Percentiles rank a stretch among this genome's conserved stretches.
phyloP scores from a whole-genome alignment of 2,888 invertebrate genomes.

The Craniophora ligustri region DNA sequence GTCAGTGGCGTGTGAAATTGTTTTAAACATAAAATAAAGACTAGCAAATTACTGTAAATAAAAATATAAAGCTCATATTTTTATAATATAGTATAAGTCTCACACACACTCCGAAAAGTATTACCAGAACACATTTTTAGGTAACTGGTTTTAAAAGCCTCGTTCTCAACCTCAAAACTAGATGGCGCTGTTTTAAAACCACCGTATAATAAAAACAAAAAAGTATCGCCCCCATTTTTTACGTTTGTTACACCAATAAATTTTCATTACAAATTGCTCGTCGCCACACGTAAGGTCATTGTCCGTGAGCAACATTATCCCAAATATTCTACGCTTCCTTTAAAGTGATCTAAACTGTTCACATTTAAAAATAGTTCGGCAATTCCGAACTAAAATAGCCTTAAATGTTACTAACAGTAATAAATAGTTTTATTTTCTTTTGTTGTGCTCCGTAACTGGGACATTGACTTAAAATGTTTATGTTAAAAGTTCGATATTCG shows the following conservation, averaged over 20 bases:
- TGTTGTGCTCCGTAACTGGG: slow-evolving; percentile 41
- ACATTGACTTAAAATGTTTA: slow-evolving; percentile 45
- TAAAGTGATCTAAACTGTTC: slow-evolving; percentile 49
- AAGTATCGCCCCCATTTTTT: too few relatives aligned
- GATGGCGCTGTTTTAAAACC: too few relatives aligned
- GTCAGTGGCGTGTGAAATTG: slow-evolving; percentile 60
- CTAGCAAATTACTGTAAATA: too few relatives aligned
- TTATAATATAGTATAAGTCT: too few relatives aligned
- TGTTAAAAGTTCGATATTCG: slow-evolving; percentile 34
- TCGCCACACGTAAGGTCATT: slow-evolving; percentile 60
- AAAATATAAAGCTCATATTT: too few relatives aligned
- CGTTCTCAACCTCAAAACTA: too few relatives aligned
- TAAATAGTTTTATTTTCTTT: slow-evolving; percentile 44
- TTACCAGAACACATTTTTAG: too few relatives aligned
- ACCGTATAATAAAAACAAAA: too few relatives aligned
- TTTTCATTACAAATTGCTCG: slow-evolving; percentile 22
- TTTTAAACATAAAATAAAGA: neutral
- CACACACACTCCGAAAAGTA: too few relatives aligned
- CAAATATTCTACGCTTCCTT: slow-evolving; percentile 52
- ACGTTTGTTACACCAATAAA: slow-evolving; percentile 6
- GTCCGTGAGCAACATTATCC: slow-evolving; percentile 55
- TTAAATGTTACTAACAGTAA: slow-evolving; percentile 39
- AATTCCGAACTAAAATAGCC: slow-evolving; percentile 40
- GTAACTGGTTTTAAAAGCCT: too few relatives aligned
- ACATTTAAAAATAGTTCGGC: slow-evolving; percentile 47